A percentile compares a stretch with the other conserved stretches of the same genome.
These are phyloP conservation scores for Anoncus sp. DNA, from an alignment of 2,888 invertebrate genomes.

Conservation along the genomic window DNA sequence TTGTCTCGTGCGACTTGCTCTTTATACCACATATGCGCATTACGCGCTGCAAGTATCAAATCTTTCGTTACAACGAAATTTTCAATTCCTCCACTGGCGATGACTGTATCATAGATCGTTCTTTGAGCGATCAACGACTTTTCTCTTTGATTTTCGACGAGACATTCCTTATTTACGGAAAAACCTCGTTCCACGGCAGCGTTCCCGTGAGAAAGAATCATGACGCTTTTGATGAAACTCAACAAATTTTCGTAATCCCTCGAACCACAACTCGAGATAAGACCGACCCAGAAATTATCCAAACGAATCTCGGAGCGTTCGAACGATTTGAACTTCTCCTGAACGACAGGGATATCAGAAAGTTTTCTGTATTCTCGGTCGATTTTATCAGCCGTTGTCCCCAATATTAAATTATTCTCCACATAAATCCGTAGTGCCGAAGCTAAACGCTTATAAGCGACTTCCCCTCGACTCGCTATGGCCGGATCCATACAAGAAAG, in stretches of 20 bases:
- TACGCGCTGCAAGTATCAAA: slow-evolving; percentile 39
- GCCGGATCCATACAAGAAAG: slow-evolving; percentile 43
- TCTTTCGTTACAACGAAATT: slow-evolving; percentile 31
- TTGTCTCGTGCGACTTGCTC: neutral
- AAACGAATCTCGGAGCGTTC: slow-evolving; percentile 25
- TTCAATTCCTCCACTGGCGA: slow-evolving; percentile 31
- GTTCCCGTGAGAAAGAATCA: slow-evolving; percentile 51
- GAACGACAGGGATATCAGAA: slow-evolving; percentile 21
- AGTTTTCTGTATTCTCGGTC: slow-evolving; percentile 41
- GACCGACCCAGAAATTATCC: slow-evolving; percentile 43
- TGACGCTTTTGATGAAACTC: slow-evolving; percentile 36
- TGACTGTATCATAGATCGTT: slow-evolving; percentile 40
- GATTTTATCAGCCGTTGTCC: slow-evolving; percentile 37
- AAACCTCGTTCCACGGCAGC: slow-evolving; percentile 45
- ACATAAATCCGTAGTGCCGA: slow-evolving; percentile 35
- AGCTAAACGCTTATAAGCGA: slow-evolving; percentile 38
- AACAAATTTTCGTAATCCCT: slow-evolving; percentile 34
- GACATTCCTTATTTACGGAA: slow-evolving; percentile 48
- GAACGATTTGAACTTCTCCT: slow-evolving; percentile 31
- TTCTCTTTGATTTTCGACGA: slow-evolving; percentile 48
- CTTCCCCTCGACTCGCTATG: slow-evolving; percentile 18
- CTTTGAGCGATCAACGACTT: slow-evolving; percentile 38
- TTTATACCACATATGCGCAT: slow-evolving; percentile 21
- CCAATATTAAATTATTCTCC: slow-evolving; percentile 38
- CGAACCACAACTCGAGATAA: slow-evolving; percentile 26